phyloP scores from a whole-genome alignment of 64 coral and sea anemone species.

The Catalaphyllia jardinei region DNA sequence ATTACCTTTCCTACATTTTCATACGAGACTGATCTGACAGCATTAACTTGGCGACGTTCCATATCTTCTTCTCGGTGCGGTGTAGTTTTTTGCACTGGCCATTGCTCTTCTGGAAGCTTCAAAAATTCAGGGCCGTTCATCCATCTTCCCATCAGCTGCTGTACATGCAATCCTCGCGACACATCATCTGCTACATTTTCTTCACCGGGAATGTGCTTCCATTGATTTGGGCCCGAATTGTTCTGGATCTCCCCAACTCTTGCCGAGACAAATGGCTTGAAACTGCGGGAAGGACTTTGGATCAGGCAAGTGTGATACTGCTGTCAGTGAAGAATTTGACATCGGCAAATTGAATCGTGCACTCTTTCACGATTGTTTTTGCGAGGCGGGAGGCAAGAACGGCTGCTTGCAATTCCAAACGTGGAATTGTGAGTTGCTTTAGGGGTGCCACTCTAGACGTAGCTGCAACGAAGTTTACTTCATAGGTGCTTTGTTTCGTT shows the following conservation, averaged over 20 bases:
- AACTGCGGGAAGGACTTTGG: slow-evolving; percentile 25
- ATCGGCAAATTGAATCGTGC: too few species aligned
- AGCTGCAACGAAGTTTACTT: slow-evolving; percentile 51
- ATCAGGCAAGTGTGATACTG: slow-evolving; percentile 59
- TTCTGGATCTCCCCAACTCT: slow-evolving; percentile 71
- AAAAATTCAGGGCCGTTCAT: slow-evolving; percentile 62
- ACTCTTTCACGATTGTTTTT: slow-evolving; percentile 18
- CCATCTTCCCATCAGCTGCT: slow-evolving; percentile 67
- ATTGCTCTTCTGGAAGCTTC: slow-evolving; percentile 38
- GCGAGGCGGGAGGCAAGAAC: slow-evolving; percentile 22
- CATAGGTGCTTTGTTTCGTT: not conserved
- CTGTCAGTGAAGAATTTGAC: slow-evolving; percentile 59
- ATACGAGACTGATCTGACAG: too few species aligned
- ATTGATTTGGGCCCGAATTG: slow-evolving; percentile 63
- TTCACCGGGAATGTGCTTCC: slow-evolving; percentile 71
- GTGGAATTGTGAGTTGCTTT: slow-evolving; percentile 29
- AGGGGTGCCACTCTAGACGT: slow-evolving; percentile 61
- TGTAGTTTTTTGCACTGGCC: slow-evolving; percentile 22
- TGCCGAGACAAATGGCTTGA: slow-evolving; percentile 70
- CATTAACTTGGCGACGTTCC: too few species aligned
- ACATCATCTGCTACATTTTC: slow-evolving; percentile 66
- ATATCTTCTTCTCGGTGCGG: too few species aligned
- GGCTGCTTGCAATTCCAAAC: not conserved
- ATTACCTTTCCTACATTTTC: slow-evolving; percentile 22
- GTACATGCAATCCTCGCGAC: slow-evolving; percentile 56